These are phyloP conservation scores for Anniella stebbinsi DNA, from an alignment of 2,797 vertebrate genomes.

Conservation along the genomic window DNA sequence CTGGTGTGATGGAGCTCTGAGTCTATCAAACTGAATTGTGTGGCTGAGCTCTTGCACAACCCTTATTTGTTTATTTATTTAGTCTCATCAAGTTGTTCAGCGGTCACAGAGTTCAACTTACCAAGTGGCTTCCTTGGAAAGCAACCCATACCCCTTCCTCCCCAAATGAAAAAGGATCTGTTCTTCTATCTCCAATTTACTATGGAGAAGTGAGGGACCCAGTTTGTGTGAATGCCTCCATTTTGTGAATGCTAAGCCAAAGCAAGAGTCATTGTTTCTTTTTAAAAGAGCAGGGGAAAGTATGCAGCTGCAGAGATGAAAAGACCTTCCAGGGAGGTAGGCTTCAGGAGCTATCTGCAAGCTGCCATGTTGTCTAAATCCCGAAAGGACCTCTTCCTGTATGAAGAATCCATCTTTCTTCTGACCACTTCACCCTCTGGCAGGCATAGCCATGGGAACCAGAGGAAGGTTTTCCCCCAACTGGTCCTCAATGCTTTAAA, in stretches of 20 bases:
- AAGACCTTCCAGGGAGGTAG: background rate
- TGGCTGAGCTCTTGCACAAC: background rate
- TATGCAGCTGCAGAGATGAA: background rate
- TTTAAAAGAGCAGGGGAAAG: too few relatives aligned
- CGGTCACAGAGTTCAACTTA: background rate
- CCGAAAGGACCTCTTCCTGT: background rate
- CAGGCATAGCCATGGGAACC: background rate
- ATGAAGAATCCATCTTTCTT: background rate
- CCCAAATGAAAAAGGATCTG: background rate
- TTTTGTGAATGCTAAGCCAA: background rate
- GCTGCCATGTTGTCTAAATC: background rate
- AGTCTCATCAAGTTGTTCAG: background rate
- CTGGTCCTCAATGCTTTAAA: background rate
- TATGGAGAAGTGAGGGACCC: too few relatives aligned
- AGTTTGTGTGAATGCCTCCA: background rate
- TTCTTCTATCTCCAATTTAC: background rate
- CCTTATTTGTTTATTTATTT: background rate
- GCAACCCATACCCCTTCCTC: background rate
- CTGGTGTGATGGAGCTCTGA: background rate
- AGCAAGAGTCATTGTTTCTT: background rate
- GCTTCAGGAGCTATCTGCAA: background rate
- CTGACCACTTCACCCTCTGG: background rate
- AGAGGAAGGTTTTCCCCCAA: background rate
- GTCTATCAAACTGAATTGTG: background rate
- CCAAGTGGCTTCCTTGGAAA: background rate